Percentiles rank a stretch among this genome's conserved stretches.
Evolutionary conservation across 2,888 invertebrate genomes (phyloP).

Genomic region (Emmelina monodactyla): DNA sequence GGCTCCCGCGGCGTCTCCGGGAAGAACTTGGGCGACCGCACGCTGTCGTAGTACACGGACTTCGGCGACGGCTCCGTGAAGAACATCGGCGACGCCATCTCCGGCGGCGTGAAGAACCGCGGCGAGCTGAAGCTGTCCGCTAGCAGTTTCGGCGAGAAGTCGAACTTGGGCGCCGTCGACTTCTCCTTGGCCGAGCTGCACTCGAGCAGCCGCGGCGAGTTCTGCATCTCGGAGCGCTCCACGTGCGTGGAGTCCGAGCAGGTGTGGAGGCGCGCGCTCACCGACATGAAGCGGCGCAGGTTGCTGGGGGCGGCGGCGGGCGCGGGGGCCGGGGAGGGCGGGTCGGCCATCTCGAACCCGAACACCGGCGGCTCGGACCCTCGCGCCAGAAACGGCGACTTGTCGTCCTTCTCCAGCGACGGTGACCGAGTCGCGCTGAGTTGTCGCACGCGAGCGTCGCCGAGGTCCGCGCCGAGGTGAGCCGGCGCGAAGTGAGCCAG

Average conservation of each 20-base stretch:
- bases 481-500: conserved; percentile 41
- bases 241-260: conserved; percentile 39
- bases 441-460: conserved; percentile 38
- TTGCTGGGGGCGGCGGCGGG: conserved; percentile 34
- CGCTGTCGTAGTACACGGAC: conserved; percentile 54
- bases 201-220: conserved; percentile 44
- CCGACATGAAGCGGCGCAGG: conserved; percentile 41
- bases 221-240: conserved; percentile 46
- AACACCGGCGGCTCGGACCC: conserved; percentile 38
- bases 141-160: conserved; percentile 50
- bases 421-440: conserved; percentile 56
- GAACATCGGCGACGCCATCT: conserved; percentile 48
- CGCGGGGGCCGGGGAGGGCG: conserved; percentile 26
- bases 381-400: conserved; percentile 45
- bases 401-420: conserved; percentile 60
- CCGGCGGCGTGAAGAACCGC: conserved; percentile 53
- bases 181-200: conserved; percentile 53
- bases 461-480: conserved; percentile 36
- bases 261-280: conserved; percentile 50
- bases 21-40: conserved; percentile 53
- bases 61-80: conserved; percentile 52
- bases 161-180: conserved; percentile 43
- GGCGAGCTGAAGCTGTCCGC: conserved; percentile 46
- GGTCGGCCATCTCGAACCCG: conserved; percentile 36
- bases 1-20: conserved; percentile 44